Conservation (phyloP, 1,140 invertebrate species). For the Tetramorium parvispinum region DNA sequence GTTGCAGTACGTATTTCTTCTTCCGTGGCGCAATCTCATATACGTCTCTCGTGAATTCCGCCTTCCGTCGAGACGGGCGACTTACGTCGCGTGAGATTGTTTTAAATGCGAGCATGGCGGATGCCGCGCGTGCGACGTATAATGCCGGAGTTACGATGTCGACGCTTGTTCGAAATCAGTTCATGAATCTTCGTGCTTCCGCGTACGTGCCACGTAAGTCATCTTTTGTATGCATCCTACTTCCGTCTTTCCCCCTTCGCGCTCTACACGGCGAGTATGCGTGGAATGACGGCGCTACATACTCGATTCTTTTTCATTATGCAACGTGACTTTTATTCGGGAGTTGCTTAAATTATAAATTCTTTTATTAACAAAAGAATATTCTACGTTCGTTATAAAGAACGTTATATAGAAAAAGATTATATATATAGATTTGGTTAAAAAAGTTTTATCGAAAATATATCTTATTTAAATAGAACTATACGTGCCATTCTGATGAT, state of each 20-base stretch:
- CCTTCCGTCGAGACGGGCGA: background rate
- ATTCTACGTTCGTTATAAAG: too few relatives aligned
- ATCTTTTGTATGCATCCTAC: slow-evolving; percentile 48
- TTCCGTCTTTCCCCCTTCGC: background rate
- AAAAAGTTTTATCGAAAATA: background rate
- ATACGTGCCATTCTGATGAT: background rate
- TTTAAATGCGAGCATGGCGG: slow-evolving; percentile 33
- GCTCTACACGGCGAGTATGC: background rate
- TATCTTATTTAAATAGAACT: background rate
- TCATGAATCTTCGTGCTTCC: slow-evolving; percentile 29
- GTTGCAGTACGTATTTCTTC: slow-evolving; percentile 30
- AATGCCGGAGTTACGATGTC: slow-evolving; percentile 10
- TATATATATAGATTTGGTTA: background rate
- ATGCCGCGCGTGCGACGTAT: background rate
- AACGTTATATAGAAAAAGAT: background rate
- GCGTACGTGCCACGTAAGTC: slow-evolving; percentile 40
- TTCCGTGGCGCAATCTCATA: slow-evolving; percentile 24
- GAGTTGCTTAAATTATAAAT: slow-evolving; percentile 9
- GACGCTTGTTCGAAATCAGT: slow-evolving; percentile 40
- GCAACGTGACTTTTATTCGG: background rate
- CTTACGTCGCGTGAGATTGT: slow-evolving; percentile 43
- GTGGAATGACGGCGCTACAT: slow-evolving; percentile 12
- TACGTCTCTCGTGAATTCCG: slow-evolving; percentile 29
- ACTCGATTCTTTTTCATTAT: slow-evolving; percentile 16
- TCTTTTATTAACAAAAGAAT: background rate